Conservation (phyloP, 2,113 vertebrate species). For the Lampris incognitus region DNA sequence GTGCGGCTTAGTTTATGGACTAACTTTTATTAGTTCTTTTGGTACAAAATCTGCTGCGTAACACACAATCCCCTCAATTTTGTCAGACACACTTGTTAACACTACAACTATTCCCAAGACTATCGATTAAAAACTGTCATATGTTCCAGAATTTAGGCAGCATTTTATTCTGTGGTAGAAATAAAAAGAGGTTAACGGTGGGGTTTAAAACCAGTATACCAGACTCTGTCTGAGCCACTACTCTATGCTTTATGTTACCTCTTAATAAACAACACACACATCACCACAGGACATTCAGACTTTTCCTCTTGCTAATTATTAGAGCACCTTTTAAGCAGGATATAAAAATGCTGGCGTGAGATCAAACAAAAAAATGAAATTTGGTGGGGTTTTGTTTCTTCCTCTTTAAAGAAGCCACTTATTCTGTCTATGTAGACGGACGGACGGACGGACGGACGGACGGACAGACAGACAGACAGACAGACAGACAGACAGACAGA, state of each 20-base stretch:
- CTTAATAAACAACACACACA: conserved; percentile 74
- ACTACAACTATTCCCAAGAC: not conserved
- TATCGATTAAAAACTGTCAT: conserved; percentile 27
- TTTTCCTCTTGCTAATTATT: conserved; percentile 68
- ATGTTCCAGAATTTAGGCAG: conserved; percentile 24
- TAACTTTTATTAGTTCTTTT: not conserved
- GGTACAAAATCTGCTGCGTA: not conserved
- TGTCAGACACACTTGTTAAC: conserved; percentile 9
- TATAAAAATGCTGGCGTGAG: conserved; percentile 64
- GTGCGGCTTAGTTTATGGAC: not conserved
- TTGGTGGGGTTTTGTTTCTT: conserved; percentile 32
- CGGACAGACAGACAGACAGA: too few relatives aligned
- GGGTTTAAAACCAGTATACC: not conserved
- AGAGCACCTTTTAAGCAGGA: conserved; percentile 61
- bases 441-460: too few relatives aligned
- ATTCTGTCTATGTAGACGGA: conserved; percentile 40
- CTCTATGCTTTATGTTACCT: conserved; percentile 46
- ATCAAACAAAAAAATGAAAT: conserved; percentile 73
- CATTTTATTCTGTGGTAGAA: conserved; percentile 23
- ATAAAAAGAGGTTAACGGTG: not conserved
- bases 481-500: too few relatives aligned
- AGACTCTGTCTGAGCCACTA: conserved; percentile 40
- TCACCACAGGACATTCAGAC: conserved; percentile 66
- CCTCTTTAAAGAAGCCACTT: conserved; percentile 64
- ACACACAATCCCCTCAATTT: not conserved